phyloP scores from a whole-genome alignment of 2,888 invertebrate genomes.

The Empis livida region DNA sequence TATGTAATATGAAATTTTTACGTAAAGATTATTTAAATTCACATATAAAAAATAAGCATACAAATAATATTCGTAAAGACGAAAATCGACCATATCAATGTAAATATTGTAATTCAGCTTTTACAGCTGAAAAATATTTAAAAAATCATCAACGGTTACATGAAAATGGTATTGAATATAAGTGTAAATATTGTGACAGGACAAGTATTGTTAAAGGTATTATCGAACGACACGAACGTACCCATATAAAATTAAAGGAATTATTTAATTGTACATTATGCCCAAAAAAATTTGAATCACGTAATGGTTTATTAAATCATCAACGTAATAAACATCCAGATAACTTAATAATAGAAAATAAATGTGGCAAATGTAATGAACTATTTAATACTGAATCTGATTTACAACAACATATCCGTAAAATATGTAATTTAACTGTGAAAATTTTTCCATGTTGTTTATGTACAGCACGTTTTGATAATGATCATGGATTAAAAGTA shows the following conservation, averaged over 20 bases:
- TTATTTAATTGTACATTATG: neutral
- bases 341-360: neutral
- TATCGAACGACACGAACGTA: neutral
- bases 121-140: slow-evolving; percentile 1
- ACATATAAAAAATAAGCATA: neutral
- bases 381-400: neutral
- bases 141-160: slow-evolving; percentile 1
- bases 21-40: neutral
- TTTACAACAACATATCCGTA: neutral
- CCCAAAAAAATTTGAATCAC: neutral
- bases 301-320: slow-evolving; percentile 1
- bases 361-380: neutral
- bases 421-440: neutral
- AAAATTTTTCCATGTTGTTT: neutral
- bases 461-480: neutral
- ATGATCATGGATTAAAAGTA: neutral
- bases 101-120: neutral
- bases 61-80: neutral
- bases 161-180: neutral
- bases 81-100: neutral
- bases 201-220: neutral
- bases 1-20: neutral
- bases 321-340: neutral
- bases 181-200: neutral
- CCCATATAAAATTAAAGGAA: neutral